phyloP scores from a whole-genome alignment of 2,888 invertebrate species.

The Syrista parreyssii region DNA sequence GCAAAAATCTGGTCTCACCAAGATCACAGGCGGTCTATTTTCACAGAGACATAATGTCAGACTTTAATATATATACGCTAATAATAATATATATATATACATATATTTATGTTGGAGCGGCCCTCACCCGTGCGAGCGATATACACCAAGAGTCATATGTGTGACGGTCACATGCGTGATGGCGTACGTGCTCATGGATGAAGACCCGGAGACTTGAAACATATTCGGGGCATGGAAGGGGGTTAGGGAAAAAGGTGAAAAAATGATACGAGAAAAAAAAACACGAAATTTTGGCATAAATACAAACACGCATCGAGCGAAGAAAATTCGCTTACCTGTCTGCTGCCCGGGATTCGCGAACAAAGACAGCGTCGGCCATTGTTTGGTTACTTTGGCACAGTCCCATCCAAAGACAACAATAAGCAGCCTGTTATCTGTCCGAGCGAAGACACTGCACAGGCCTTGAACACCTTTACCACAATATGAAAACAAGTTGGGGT shows the following conservation, averaged over 20 bases:
- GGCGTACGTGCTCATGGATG: neutral
- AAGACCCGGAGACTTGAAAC: neutral
- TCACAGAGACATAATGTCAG: constrained; percentile 21
- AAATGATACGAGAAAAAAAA: neutral
- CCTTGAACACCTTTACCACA: neutral
- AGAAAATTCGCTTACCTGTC: neutral
- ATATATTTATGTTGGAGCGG: neutral
- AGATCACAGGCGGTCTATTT: constrained; percentile 16
- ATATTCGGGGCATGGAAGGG: neutral
- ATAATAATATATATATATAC: neutral
- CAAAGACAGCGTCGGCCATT: neutral
- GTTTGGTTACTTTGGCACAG: constrained; percentile 7
- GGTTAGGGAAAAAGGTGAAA: neutral
- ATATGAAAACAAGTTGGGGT: neutral
- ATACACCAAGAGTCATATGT: neutral
- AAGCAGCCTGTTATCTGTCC: neutral
- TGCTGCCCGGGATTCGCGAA: neutral
- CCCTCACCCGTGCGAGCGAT: neutral
- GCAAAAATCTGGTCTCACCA: neutral
- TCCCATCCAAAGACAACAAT: neutral
- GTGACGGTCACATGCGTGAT: neutral
- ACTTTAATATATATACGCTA: constrained; percentile 15
- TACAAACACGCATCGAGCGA: neutral
- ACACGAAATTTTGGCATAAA: neutral
- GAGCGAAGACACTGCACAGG: neutral